These are phyloP conservation scores for Idaea straminata DNA, from an alignment of 2,888 invertebrate species.

Conservation along the genomic window DNA sequence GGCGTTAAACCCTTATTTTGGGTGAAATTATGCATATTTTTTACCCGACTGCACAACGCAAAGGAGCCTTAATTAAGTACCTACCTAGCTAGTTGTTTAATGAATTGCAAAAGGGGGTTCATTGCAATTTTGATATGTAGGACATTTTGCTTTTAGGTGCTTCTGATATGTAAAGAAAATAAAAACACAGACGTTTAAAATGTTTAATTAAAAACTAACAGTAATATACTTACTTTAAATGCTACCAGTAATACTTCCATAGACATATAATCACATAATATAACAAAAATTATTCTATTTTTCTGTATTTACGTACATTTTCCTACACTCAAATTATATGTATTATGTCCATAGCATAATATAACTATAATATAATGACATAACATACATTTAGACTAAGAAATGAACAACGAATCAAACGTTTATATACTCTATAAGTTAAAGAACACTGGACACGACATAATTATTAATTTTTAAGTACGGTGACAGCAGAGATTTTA, in stretches of 20 bases:
- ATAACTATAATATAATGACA: too few species aligned
- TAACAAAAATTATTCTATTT: slow-evolving; percentile 10
- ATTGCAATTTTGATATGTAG: too few species aligned
- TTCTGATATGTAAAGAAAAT: neutral
- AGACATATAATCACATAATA: slow-evolving; percentile 16
- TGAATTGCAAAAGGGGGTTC: too few species aligned
- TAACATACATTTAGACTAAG: too few species aligned
- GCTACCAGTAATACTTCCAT: slow-evolving; percentile 27
- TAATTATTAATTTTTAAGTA: neutral
- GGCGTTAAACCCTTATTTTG: too few species aligned
- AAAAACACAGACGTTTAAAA: neutral
- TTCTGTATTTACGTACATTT: neutral
- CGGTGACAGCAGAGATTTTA: slow-evolving; percentile 6
- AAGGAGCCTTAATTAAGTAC: too few species aligned
- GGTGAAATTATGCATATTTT: too few species aligned
- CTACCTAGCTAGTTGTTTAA: too few species aligned
- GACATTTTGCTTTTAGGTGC: slow-evolving; percentile 4
- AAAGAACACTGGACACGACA: neutral
- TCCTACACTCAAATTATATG: neutral
- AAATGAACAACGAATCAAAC: slow-evolving; percentile 7
- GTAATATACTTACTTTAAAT: slow-evolving; percentile 19
- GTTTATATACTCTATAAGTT: too few species aligned
- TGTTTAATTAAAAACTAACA: slow-evolving; percentile 14
- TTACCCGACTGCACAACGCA: too few species aligned
- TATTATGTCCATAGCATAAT: neutral